Percentiles rank a stretch among this genome's conserved stretches.
These are phyloP conservation scores for Ctenomys sociabilis DNA, from an alignment of 2,113 vertebrate species.

Conservation along the genomic window DNA sequence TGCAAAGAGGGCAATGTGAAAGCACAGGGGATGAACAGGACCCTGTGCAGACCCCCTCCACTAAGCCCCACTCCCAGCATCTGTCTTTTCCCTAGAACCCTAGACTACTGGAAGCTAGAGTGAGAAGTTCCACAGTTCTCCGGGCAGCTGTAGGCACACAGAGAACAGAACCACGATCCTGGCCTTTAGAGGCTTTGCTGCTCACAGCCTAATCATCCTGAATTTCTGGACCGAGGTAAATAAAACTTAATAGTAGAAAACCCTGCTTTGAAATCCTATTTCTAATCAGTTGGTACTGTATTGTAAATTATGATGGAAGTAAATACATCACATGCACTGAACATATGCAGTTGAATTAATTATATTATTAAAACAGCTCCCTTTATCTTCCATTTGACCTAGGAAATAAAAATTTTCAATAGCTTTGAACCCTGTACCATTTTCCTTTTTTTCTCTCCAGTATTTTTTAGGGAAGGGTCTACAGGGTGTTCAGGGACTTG, in stretches of 20 bases:
- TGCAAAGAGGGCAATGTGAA: background rate
- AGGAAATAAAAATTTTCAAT: background rate
- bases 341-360: background rate
- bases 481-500: too few species aligned
- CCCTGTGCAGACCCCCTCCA: rapidly evolving
- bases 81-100: background rate
- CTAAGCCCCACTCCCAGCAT: background rate
- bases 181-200: background rate
- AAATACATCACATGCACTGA: background rate
- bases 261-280: background rate
- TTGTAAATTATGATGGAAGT: background rate
- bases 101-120: background rate
- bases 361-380: conserved; percentile 30
- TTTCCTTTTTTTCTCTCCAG: background rate
- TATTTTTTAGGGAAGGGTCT: too few species aligned
- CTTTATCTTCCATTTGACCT: background rate
- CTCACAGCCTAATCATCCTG: background rate
- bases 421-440: background rate
- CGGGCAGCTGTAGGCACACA: background rate
- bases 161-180: background rate
- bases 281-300: background rate
- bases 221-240: background rate
- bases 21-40: background rate
- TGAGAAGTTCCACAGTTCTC: background rate
- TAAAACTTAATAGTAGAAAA: background rate